Conservation (phyloP, 1,140 invertebrate species). For the Ditylenchus dipsaci region DNA sequence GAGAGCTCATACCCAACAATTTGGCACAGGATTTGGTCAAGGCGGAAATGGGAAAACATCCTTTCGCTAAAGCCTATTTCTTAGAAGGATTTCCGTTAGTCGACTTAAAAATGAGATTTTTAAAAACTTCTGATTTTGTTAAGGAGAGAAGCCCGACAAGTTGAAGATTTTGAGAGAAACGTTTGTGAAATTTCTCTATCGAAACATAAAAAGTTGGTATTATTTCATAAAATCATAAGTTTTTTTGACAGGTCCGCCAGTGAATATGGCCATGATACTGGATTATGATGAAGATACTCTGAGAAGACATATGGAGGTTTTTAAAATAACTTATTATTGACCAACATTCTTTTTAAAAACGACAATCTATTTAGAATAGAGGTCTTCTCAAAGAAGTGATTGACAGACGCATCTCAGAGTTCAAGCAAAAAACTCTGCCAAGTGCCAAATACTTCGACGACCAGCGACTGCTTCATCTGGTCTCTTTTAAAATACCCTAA, state of each 20-base stretch:
- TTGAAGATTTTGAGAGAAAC: conserved; percentile 56
- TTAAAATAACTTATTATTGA: not conserved
- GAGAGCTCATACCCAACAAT: conserved; percentile 56
- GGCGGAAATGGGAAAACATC: conserved; percentile 56
- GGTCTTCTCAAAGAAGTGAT: conserved; percentile 49
- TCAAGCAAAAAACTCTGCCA: conserved; percentile 52
- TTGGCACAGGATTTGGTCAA: conserved; percentile 53
- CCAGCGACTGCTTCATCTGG: conserved; percentile 54
- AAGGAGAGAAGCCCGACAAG: conserved; percentile 53
- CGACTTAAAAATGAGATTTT: too few relatives aligned
- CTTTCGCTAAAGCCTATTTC: conserved; percentile 51
- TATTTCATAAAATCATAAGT: too few relatives aligned
- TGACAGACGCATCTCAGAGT: conserved; percentile 53
- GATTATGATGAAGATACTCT: conserved; percentile 57
- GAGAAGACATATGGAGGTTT: conserved; percentile 48
- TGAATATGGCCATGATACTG: conserved; percentile 57
- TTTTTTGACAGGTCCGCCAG: conserved; percentile 44
- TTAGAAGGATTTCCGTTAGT: conserved; percentile 47
- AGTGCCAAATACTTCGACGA: conserved; percentile 58
- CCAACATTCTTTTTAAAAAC: not conserved
- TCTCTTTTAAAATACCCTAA: conserved; percentile 13
- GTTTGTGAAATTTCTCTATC: conserved; percentile 30
- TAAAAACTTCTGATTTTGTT: too few relatives aligned
- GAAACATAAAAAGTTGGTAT: too few relatives aligned
- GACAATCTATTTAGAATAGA: conserved; percentile 1